These are phyloP conservation scores for Rhegmatorhina hoffmannsi DNA, from an alignment of 2,113 vertebrate genomes.

Conservation along the genomic window DNA sequence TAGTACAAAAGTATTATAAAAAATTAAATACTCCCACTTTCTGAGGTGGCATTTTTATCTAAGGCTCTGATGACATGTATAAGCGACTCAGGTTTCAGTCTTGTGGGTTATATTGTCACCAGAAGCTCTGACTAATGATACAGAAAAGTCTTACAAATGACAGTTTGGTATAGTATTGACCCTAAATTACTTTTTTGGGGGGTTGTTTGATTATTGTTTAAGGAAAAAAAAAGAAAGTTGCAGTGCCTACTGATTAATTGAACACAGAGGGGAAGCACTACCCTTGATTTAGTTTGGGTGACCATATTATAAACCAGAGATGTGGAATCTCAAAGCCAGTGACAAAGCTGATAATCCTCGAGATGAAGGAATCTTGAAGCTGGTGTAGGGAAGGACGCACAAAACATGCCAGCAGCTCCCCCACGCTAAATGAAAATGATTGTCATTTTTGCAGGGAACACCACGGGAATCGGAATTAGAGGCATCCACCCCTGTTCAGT, in stretches of 20 bases:
- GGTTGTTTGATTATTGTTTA: not conserved
- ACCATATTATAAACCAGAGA: not conserved
- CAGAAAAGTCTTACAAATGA: conserved; percentile 30
- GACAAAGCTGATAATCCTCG: conserved; percentile 7
- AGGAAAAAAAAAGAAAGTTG: not conserved
- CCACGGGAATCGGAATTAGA: conserved; percentile 38
- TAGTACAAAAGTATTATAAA: conserved; percentile 43
- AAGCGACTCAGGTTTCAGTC: conserved; percentile 56
- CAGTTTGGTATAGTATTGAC: conserved; percentile 21
- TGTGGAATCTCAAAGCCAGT: not conserved
- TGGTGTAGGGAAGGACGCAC: not conserved
- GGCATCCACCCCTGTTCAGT: conserved; percentile 5
- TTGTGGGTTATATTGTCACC: conserved; percentile 53
- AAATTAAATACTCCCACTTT: conserved; percentile 44
- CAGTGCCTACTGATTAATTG: not conserved
- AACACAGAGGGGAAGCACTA: not conserved
- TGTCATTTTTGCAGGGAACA: conserved; percentile 53
- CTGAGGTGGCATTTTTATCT: conserved; percentile 50
- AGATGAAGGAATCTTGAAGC: conserved; percentile 20
- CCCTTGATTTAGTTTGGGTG: not conserved
- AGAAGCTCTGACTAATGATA: conserved; percentile 60
- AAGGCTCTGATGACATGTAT: conserved; percentile 27
- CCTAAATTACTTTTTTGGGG: not conserved
- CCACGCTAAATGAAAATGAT: conserved; percentile 22
- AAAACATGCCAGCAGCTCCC: not conserved